Base-by-base conservation (phyloP, 2,888 invertebrate genomes). In the Ornithoptera alexandrae region DNA sequence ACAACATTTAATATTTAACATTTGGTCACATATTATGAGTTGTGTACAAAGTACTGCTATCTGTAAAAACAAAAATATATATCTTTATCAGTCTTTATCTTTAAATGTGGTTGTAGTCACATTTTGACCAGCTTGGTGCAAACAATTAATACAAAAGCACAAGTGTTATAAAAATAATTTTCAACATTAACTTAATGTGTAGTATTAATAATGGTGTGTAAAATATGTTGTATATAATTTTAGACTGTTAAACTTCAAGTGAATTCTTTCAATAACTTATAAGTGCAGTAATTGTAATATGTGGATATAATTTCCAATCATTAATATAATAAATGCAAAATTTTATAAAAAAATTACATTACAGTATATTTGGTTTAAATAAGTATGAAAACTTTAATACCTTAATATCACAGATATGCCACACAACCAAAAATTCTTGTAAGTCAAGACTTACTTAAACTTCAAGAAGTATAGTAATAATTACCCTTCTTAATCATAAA, bases 401-500 rank as follows among this genome's bases (percentile, higher is more conserved):
- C 71, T 68, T 67, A 61, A 67, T 73, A 73, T 73, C 73, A 73
- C 73, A 73, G 73, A 71, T 69, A 65, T n/a, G 30, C 59, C 50
- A 62, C 68, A 73, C 66, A 69, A 68, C 66, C 59, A 58, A 65
- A 56, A 67, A 68, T 50, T 57, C n/a, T 65, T 67, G 59, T 10
- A 65, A 65, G 62, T 30, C 30, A 30, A 30, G 30, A 30, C 30
- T 30, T 30, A 30, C 30, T 5, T 30, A 30, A 4, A 30, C 30
- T 7, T 70, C 63, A 57, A 53, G 15, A 20, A 42, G 50, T 5
- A 50, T 50, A 50, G 22, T 22, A 39, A 61, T 56, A 58, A 53
- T 61, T 42, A 64, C 64, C 53, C 18, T 72, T 67, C 58, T 64
- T 66, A 64, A 62, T 53, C 20, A 62, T 63, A 63, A 53, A 8